Base-by-base conservation (phyloP, 2,797 vertebrate species). In the Lepus townsendii region DNA sequence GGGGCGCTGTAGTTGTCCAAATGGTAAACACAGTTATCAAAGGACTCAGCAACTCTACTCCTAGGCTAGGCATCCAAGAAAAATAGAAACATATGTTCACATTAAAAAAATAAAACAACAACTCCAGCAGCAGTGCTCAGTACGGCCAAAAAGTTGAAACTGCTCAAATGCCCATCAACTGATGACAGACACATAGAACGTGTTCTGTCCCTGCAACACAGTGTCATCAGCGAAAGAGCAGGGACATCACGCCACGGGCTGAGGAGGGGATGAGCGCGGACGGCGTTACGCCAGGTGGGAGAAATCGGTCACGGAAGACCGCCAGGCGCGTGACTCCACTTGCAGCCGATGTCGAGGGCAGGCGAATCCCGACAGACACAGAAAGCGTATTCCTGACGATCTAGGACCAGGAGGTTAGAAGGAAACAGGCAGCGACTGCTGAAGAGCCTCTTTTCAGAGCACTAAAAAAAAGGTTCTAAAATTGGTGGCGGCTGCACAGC, bases 301-400 rank as follows among this genome's bases (percentile, higher is more conserved):
- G 66, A 57, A 75, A 24, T 10, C 71, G 32, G 63, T 17, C 26
- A 73, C 6, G 5, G 2, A 11, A 24, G 35, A 7, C 71, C 85
- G 50, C n/a, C 5, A 0, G 0, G 0, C 1, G 8, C 0, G 4
- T 0, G 2, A 13, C 1, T 24, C 66, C n/a, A 14, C 7, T 27
- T 24, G 11, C 7, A 63, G 2, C 32, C 57, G 52, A 82, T 7
- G 7, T 52, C 52, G 17, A 5, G 24, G 5, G 35, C 0, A 22
- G 19, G 57, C 57, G 42, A 76, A 80, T 11, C 50, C 90, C 42
- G 9, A 32, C 0, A 54, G 26, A 54, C 11, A 79, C 9, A 42
- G 50, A 88, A 32, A 42, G 35, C 5, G 27, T 9, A 3, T 0
- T 0, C 10, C 66, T 0, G 63, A 32, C 0, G 0, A 24, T 42